These are phyloP conservation scores for Cyclargus thomasi DNA, from an alignment of 1,140 invertebrate species.

Conservation along the genomic window DNA sequence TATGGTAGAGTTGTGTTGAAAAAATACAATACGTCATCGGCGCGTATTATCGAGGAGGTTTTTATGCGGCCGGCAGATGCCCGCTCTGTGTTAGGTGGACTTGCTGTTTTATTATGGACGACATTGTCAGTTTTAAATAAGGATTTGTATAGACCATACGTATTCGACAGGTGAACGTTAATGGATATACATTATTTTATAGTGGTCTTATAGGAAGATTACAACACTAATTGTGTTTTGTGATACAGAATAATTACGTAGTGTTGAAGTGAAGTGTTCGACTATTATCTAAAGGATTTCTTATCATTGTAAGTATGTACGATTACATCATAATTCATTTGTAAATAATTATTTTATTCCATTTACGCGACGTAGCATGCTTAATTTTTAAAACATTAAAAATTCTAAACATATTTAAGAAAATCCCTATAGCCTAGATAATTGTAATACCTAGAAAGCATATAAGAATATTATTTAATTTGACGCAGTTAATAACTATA, in stretches of 20 bases:
- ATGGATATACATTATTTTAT: slow-evolving; percentile 29
- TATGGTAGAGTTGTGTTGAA: slow-evolving; percentile 68
- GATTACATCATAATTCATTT: not conserved
- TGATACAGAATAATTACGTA: slow-evolving; percentile 49
- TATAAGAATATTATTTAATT: too few species aligned
- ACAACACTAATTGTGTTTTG: slow-evolving; percentile 46
- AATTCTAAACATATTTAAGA: too few species aligned
- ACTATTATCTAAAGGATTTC: slow-evolving; percentile 50
- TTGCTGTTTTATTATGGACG: slow-evolving; percentile 63
- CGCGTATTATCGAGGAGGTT: slow-evolving; percentile 51
- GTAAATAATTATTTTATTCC: too few species aligned
- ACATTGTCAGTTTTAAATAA: slow-evolving; percentile 74
- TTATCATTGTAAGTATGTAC: slow-evolving; percentile 47
- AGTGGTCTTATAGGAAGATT: slow-evolving; percentile 61
- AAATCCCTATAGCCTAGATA: too few species aligned
- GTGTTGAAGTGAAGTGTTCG: slow-evolving; percentile 51
- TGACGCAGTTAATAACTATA: too few species aligned
- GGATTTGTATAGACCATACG: slow-evolving; percentile 73
- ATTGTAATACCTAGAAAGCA: too few species aligned
- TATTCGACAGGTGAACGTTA: slow-evolving; percentile 56
- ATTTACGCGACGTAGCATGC: too few species aligned
- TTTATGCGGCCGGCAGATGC: slow-evolving; percentile 53
- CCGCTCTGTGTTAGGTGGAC: slow-evolving; percentile 58
- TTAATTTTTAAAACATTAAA: too few species aligned
- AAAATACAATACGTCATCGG: slow-evolving; percentile 50